Evolutionary conservation across 2,888 invertebrate genomes (phyloP), one percentile per base, ranked within the genome.

Genomic region (Micropterix aruncella): DNA sequence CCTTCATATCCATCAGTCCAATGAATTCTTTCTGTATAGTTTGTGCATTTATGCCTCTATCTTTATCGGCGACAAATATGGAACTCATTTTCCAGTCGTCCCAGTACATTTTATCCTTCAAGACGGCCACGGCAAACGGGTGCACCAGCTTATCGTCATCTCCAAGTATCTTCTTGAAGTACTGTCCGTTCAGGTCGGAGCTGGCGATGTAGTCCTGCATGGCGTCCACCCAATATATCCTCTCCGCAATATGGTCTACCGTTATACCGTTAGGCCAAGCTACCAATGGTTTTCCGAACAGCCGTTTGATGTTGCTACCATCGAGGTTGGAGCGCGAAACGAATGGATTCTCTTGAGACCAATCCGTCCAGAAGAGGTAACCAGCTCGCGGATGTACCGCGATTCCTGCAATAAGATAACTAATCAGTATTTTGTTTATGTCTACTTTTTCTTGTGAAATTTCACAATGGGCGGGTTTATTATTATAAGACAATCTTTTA

Each of bases 221-320:
- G 0, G 89, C 91, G 56, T 92, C 91, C 0, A 88, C 89, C 87
- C 89, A 91, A 58, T 87, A 93, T 43, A 93, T 79, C 41, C 81
- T 70, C 54, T 88, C 83, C 0, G 83, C 77, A 56, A 83, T 80
- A 54, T 82, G 80, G 62, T 93, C 92, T 18, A 93, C 78, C 0
- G 91, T 82, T 44, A 89, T 81, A 14, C 89, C 89, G 58, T 90
- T 91, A 1, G 91, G 91, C 89, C 89, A 89, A 51, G 80, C 77
- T 0, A 92, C 84, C 40, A 70, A 67, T 0, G 78, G 75, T 46
- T 74, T 74, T 1, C 71, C 72, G 53, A 85, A 83, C 45, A 87
- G 59, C 48, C 68, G 74, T 52, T 73, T 74, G 1, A 79, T 74
- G 48, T 83, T 72, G 0, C 70, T 71, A 1, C 92, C 92, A 57